These are phyloP conservation scores for Macquaria australasica DNA, from an alignment of 2,113 vertebrate genomes.

Conservation along the genomic window DNA sequence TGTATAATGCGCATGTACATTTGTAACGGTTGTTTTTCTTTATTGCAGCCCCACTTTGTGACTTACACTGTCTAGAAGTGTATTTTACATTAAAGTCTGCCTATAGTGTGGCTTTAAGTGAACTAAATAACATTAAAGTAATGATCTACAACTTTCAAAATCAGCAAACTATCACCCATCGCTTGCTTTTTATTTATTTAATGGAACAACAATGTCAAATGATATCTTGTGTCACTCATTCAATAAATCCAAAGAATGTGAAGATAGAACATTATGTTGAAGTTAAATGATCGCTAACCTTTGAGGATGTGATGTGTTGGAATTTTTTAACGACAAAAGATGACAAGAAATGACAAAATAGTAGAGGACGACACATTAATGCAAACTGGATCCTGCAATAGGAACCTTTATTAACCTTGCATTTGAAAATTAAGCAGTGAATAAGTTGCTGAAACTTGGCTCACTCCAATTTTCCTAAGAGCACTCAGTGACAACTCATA, in stretches of 20 bases:
- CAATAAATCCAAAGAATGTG: not conserved
- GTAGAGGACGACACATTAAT: not conserved
- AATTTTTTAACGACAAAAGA: not conserved
- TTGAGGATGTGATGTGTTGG: not conserved
- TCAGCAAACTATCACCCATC: no score
- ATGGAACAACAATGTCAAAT: not conserved
- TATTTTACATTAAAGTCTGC: not conserved
- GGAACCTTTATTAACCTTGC: not conserved
- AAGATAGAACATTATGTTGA: not conserved
- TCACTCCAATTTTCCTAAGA: not conserved
- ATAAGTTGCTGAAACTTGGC: not conserved
- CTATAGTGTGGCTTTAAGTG: not conserved
- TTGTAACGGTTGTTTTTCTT: no score
- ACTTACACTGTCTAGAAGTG: not conserved
- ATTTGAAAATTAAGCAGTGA: not conserved
- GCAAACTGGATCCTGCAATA: not conserved
- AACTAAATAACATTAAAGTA: not conserved
- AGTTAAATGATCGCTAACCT: not conserved
- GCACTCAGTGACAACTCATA: not conserved
- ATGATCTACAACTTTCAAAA: not conserved
- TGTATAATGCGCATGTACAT: not conserved
- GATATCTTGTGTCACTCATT: not conserved
- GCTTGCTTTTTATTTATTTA: not conserved
- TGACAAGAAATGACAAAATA: no score
- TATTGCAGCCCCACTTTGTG: not conserved